These are phyloP conservation scores for Oryzaephilus surinamensis DNA, from an alignment of 1,140 invertebrate species.

Conservation along the genomic window DNA sequence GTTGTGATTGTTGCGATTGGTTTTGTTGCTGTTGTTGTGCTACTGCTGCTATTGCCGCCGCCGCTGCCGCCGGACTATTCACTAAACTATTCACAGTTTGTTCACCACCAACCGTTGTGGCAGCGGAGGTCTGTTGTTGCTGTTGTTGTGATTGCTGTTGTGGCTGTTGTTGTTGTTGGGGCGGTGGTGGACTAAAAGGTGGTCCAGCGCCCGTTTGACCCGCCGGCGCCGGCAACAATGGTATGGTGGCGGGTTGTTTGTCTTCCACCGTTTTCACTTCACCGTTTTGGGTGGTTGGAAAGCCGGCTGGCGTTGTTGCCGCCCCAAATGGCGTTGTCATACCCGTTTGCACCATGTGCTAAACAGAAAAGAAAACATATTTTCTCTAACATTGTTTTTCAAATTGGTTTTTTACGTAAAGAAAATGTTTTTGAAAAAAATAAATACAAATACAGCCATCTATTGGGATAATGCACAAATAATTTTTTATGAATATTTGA, in stretches of 20 bases:
- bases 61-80: constrained; percentile 23
- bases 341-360: constrained; percentile 93
- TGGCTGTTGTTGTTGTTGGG: constrained; percentile 36
- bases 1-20: constrained; percentile 6
- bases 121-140: constrained; percentile 22
- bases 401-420: too few relatives aligned
- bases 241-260: constrained; percentile 42
- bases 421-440: too few relatives aligned
- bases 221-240: constrained; percentile 35
- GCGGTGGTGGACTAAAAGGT: constrained; percentile 38
- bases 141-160: constrained; percentile 34
- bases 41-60: constrained; percentile 8
- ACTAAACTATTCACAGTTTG: constrained; percentile 43
- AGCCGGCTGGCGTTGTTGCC: constrained; percentile 67
- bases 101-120: constrained; percentile 12
- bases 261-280: constrained; percentile 47
- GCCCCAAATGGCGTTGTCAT: constrained; percentile 72
- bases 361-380: constrained; percentile 42
- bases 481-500: too few relatives aligned
- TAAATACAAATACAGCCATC: too few relatives aligned
- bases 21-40: constrained; percentile 16
- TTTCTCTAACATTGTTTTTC: constrained; percentile 1
- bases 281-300: constrained; percentile 60
- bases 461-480: too few relatives aligned
- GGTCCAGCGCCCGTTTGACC: constrained; percentile 36